Evolutionary conservation across 2,113 vertebrate genomes (phyloP), one percentile per base, ranked within the genome.

Genomic region (Mastomys coucha): DNA sequence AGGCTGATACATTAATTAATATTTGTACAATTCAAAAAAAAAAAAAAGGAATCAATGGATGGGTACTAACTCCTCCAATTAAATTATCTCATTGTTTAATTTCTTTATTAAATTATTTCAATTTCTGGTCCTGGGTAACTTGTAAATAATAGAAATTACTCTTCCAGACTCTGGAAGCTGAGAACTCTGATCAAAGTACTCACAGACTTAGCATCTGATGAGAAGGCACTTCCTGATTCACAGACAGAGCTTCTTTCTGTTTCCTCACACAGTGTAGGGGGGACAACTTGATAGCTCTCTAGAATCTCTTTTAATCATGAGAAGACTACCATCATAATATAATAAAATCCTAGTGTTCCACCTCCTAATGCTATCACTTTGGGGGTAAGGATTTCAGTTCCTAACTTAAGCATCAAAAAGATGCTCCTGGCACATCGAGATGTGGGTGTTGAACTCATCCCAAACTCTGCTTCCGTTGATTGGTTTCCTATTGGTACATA

Each of bases 91-190:
- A 12, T 77, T 10, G 51, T n/a, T 69, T n/a, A 26, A 81, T 72
- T 73, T 85, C n/a, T 51, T 28, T 73, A 56, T 49, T 65, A 49
- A 60, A 84, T 56, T 91, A 42, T 78, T 76, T 80, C 80, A 95
- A 58, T 36, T 42, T 33, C 5, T 84, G 20, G 6, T 51, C 45
- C 86, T 13, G 5, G 7, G 11, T 39, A 45, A 12, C 16, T 31
- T 56, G n/a, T 84, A 58, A 69, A 58, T n/a, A 88, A 56, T 16
- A 65, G 26, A 91, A 73, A 65, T 17, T 19, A 36, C 8, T 73
- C 82, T 33, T 81, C 10, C 39, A 28, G 8, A 60, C 42, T 82
- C 58, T 89, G 26, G 73, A 65, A n/a, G 42, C 73, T 60, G 77
- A 78, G 26, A 31, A 45, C 22, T 88, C 69, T 58, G 67, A 75